Conservation (phyloP, 2,113 vertebrate genomes). For the Malurus elegans region DNA sequence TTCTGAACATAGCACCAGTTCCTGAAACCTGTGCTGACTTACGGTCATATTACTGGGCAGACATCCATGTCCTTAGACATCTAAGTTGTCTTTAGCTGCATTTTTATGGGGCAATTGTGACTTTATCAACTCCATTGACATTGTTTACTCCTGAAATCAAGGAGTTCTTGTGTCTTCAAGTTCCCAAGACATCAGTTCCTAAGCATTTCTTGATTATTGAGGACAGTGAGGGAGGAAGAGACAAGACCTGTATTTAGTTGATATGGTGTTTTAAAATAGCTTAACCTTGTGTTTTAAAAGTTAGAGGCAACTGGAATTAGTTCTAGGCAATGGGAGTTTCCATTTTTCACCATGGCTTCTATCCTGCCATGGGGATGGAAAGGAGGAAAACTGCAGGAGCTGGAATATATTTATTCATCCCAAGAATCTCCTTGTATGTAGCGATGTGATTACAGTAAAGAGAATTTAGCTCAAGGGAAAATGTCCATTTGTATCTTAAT, state of each 20-base stretch:
- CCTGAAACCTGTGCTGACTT: not conserved
- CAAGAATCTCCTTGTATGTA: not conserved
- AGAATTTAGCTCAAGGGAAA: not conserved
- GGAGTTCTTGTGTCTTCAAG: not conserved
- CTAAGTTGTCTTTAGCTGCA: not conserved
- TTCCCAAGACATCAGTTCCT: not conserved
- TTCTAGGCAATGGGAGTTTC: not conserved
- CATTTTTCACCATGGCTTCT: not conserved
- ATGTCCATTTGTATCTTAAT: not conserved
- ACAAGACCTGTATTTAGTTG: rapidly evolving
- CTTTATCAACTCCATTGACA: not conserved
- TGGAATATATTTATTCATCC: not conserved
- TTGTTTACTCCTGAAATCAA: not conserved
- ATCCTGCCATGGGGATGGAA: not conserved
- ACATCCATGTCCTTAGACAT: not conserved
- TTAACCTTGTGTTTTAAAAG: not conserved
- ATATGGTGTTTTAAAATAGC: rapidly evolving
- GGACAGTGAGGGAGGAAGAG: not conserved
- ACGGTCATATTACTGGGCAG: not conserved
- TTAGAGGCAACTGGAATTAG: not conserved
- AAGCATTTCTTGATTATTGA: not conserved
- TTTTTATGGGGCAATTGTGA: not conserved
- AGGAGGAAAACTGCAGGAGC: not conserved
- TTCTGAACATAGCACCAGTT: not conserved
- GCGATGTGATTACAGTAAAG: not conserved